Evolutionary conservation across 2,888 invertebrate genomes (phyloP), one percentile per base, ranked within the genome.

Genomic region (Tanytarsus gracilentus): DNA sequence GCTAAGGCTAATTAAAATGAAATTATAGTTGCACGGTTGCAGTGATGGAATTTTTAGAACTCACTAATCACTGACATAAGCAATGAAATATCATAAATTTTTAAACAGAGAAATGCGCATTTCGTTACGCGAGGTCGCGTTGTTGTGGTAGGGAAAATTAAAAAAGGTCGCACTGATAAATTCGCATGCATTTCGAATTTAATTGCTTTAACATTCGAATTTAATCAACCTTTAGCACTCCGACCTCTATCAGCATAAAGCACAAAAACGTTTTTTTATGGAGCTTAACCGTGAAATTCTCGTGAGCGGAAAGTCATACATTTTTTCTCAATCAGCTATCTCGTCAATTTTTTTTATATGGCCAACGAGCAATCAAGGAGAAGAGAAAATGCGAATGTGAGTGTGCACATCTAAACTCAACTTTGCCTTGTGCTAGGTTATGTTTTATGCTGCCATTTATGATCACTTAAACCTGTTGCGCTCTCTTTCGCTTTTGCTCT

Each of bases 251-350:
- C 33, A 33, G 33, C 6, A 33, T 5, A 33, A 9, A 33, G n/a
- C n/a, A 11, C 6, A n/a, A 5, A 9, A 44, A 23, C 23, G 18
- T 18, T 23, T 18, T 8, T n/a, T n/a, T n/a, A n/a, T n/a, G n/a
- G n/a, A n/a, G n/a, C n/a, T 36, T 16, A 53, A n/a, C 53, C 53
- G 26, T 53, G 53, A 53, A 53, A 53, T 53, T 53, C 53, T 23
- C 50, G 25, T 9, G 33, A 18, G 39, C 23, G 44, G 44, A 44
- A 44, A 44, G 11, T n/a, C 33, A 36, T 1, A 6, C 7, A 14
- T 36, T 36, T 36, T 36, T 1, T 4, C 14, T 14, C 7, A 16
- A n/a, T 36, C n/a, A 14, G 16, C 16, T 36, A 14, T 6, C 11
- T 48, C 16, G 50, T 30, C 11, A 9, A 30, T 30, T 30, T 30